Evolutionary conservation across 2,888 invertebrate genomes (phyloP), one percentile per base, ranked within the genome.

Genomic region (Chironomus riparius): DNA sequence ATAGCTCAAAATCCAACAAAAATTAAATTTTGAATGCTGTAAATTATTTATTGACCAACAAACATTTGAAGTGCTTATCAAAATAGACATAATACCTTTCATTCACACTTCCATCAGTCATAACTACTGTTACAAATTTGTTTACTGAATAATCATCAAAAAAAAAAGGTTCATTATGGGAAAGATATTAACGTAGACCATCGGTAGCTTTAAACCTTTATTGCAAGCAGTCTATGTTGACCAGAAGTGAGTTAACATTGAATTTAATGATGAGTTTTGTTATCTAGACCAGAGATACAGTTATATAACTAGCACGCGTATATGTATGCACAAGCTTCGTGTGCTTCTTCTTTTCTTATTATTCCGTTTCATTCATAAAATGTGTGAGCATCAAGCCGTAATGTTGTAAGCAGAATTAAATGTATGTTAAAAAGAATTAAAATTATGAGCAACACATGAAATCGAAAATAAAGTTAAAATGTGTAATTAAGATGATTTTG

Each of bases 221-320:
- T 10, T 38, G 38, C 10, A 38, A 38, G 38, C 4, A 38, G 38
- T 38, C 38, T 38, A 10, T 38, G 10, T 38, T 38, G 38, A 62
- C 7, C 21, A 65, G 65, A 24, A 24, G 65, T 65, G 65, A 56
- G 18, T 56, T 15, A 21, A 70, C 48, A 18, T 47, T 70, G 70
- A 50, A 71, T 72, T 72, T 72, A 72, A 72, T 62, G 61, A 72
- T 62, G 61, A 72, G 38, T n/a, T 22, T 61, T 72, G 72, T 72
- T 72, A 72, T 72, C 72, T 72, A 72, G 72, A 72, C 72, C 72
- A 72, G 38, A 62, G 72, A 50, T 72, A 72, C 72, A 72, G 72
- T 72, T 72, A 72, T 38, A 38, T 38, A 72, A 72, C 72, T 62
- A 61, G 24, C 62, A 22, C 72, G 72, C 50, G 47, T 72, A 22